Percentiles rank a stretch among this genome's conserved stretches.
Conservation (phyloP, 2,113 vertebrate genomes). For the Phalacrocorax pelagicus region DNA sequence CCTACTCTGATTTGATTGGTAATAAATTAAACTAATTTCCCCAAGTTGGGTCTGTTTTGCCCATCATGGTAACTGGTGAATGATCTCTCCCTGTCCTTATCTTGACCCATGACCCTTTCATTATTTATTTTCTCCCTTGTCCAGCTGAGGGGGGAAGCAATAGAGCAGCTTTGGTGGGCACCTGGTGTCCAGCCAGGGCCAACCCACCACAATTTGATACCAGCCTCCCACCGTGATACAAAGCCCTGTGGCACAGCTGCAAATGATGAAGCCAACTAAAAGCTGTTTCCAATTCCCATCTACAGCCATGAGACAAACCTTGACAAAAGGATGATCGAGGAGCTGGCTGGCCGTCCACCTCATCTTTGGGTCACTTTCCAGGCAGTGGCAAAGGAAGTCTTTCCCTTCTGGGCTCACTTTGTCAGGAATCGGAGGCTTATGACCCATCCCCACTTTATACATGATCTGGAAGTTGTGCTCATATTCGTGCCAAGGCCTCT, state of each 20-base stretch:
- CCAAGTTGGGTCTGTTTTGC: no score
- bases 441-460: conserved; percentile 99
- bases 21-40: no score
- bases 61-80: no score
- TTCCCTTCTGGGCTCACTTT: conserved; percentile 96
- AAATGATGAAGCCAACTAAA: background rate
- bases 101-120: no score
- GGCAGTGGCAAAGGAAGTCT: conserved; percentile 93
- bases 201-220: no score
- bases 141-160: no score
- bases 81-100: no score
- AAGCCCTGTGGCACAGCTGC: background rate
- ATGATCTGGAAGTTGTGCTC: conserved; percentile 99
- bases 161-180: no score
- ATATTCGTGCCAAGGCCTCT: conserved; percentile 98
- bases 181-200: no score
- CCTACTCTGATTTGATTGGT: no score
- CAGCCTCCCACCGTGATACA: background rate
- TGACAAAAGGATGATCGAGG: conserved; percentile 96
- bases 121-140: no score
- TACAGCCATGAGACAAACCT: conserved; percentile 78
- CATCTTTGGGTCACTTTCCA: conserved; percentile 95
- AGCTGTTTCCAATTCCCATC: background rate
- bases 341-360: conserved; percentile 96
- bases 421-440: conserved; percentile 96